These are phyloP conservation scores for Microvelia longipes DNA, from an alignment of 1,140 invertebrate species.

Conservation along the genomic window DNA sequence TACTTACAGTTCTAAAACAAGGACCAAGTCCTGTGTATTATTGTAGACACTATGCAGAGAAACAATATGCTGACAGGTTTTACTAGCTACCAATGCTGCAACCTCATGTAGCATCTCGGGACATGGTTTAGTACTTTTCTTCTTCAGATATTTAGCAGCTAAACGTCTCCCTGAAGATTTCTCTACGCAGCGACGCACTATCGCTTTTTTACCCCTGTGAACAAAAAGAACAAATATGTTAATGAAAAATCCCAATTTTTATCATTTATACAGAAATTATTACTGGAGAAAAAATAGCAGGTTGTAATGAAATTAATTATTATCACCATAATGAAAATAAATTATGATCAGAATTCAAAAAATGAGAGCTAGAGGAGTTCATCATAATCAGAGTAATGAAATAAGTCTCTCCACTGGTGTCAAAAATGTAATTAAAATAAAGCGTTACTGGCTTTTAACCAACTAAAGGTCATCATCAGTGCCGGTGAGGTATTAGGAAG, in stretches of 20 bases:
- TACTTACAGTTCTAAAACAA: constrained; percentile 76
- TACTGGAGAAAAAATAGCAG: no score
- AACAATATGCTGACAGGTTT: constrained; percentile 62
- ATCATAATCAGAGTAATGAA: no score
- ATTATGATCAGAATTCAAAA: no score
- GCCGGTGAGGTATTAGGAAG: no score
- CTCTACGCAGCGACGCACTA: constrained; percentile 76
- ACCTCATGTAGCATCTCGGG: constrained; percentile 78
- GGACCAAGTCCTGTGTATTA: constrained; percentile 62
- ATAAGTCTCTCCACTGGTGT: no score
- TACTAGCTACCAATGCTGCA: constrained; percentile 69
- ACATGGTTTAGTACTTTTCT: constrained; percentile 64
- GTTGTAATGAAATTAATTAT: no score
- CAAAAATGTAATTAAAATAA: no score
- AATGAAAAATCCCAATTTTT: constrained; percentile 6
- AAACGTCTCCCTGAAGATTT: constrained; percentile 66
- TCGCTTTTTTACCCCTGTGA: constrained; percentile 87
- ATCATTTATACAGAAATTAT: no score
- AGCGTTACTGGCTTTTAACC: no score
- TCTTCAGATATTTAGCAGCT: constrained; percentile 89
- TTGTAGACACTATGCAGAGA: constrained; percentile 77
- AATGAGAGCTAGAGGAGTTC: no score
- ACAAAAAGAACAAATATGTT: constrained; percentile 19
- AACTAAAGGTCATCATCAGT: no score
- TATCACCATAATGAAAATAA: no score